Percentiles rank a stretch among this genome's conserved stretches.
Conservation (phyloP, 2,888 invertebrate species). For the Stomorhina lunata region DNA sequence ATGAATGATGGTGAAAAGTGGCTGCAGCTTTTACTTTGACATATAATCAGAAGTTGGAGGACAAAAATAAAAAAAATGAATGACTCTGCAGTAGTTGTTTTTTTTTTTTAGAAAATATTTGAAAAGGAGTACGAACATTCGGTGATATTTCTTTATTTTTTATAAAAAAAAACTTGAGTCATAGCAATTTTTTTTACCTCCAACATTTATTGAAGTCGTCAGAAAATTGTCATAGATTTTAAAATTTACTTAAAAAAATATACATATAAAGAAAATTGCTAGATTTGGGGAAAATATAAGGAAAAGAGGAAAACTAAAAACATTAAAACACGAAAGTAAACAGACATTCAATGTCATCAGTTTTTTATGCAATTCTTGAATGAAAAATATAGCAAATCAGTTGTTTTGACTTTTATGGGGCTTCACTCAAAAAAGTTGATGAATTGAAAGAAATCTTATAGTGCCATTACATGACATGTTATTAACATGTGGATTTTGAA, state of each 20-base stretch:
- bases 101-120: not conserved
- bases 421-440: not conserved
- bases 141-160: constrained; percentile 29
- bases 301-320: not conserved
- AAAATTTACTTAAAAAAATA: not conserved
- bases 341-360: constrained; percentile 51
- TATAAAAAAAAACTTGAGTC: not conserved
- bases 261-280: no score
- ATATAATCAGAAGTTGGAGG: not conserved
- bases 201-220: constrained; percentile 34
- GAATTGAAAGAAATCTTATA: not conserved
- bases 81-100: constrained; percentile 13
- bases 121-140: constrained; percentile 6
- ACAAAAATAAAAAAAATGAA: constrained; percentile 1
- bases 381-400: constrained; percentile 8
- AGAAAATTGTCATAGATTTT: constrained; percentile 19
- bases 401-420: constrained; percentile 14
- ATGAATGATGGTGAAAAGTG: constrained; percentile 46
- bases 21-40: constrained; percentile 46
- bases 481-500: constrained; percentile 11
- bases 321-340: not conserved
- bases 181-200: not conserved
- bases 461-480: not conserved
- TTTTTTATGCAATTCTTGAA: not conserved
- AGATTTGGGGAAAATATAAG: not conserved